phyloP scores from a whole-genome alignment of 2,888 invertebrate species.

The Pollenia amentaria region DNA sequence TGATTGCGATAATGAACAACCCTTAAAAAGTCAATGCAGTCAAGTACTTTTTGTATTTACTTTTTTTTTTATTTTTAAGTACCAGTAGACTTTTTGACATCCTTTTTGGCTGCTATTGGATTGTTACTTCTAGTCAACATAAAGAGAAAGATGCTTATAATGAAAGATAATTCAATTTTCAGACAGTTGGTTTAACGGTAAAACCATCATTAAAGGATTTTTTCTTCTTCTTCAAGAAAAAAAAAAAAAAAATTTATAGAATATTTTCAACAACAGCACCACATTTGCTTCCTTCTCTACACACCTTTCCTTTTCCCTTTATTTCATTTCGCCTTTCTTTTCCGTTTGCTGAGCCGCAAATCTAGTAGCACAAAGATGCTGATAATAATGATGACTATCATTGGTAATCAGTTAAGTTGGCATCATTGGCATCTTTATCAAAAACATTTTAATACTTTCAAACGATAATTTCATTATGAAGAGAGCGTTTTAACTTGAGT shows the following conservation, averaged over 20 bases:
- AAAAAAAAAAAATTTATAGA: neutral
- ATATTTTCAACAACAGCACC: conserved; percentile 60
- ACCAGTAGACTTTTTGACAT: conserved; percentile 31
- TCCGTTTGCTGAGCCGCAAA: neutral
- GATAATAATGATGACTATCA: conserved; percentile 27
- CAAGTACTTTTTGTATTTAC: conserved; percentile 48
- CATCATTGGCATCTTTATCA: conserved; percentile 66
- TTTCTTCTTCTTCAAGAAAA: conserved; percentile 22
- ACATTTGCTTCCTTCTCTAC: conserved; percentile 12
- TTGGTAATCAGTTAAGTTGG: conserved; percentile 57
- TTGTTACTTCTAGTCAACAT: conserved; percentile 22
- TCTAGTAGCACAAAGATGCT: neutral
- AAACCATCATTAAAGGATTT: conserved; percentile 85
- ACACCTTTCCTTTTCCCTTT: conserved; percentile 13
- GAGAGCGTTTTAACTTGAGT: conserved; percentile 8
- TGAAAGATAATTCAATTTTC: conserved; percentile 85
- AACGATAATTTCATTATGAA: conserved; percentile 53
- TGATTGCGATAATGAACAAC: conserved; percentile 64
- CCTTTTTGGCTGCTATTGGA: neutral
- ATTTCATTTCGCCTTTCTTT: neutral
- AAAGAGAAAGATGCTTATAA: conserved; percentile 80
- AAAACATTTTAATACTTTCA: conserved; percentile 34
- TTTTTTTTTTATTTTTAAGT: neutral
- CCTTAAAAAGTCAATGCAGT: conserved; percentile 71
- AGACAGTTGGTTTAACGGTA: conserved; percentile 85